phyloP scores from a whole-genome alignment of 2,888 invertebrate species.

The Napeogenes sylphis region DNA sequence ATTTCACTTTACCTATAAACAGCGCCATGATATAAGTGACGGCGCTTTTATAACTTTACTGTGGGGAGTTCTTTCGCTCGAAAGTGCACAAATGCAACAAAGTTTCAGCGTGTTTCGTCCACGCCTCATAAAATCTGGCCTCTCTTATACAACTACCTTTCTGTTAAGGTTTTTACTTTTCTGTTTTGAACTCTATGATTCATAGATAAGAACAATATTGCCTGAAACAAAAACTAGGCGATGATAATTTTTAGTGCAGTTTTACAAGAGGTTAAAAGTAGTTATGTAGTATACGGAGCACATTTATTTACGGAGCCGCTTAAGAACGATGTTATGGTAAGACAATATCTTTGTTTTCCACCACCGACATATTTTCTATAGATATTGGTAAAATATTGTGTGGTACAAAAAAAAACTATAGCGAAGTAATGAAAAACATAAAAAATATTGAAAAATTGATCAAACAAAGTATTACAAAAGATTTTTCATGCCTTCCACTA shows the following conservation, averaged over 20 bases:
- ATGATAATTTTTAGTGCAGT: slow-evolving; percentile 22
- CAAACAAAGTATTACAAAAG: not conserved
- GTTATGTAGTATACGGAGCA: slow-evolving; percentile 59
- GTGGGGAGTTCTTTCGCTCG: slow-evolving; percentile 18
- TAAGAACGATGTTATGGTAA: slow-evolving; percentile 37
- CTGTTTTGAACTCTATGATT: slow-evolving; percentile 18
- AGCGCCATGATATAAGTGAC: no score
- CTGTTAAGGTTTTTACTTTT: not conserved
- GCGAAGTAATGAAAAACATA: not conserved
- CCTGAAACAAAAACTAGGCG: slow-evolving; percentile 7
- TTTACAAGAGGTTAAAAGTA: slow-evolving; percentile 35
- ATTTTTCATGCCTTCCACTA: not conserved
- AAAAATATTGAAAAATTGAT: not conserved
- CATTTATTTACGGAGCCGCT: slow-evolving; percentile 54
- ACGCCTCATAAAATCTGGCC: slow-evolving; percentile 30
- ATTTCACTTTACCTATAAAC: no score
- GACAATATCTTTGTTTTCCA: slow-evolving; percentile 10
- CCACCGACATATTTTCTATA: no score
- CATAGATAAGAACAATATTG: slow-evolving; percentile 19
- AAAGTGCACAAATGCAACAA: slow-evolving; percentile 39
- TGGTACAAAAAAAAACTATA: not conserved
- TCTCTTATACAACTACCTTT: slow-evolving; percentile 6
- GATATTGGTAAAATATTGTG: not conserved
- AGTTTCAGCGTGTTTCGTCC: slow-evolving; percentile 32
- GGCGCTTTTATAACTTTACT: slow-evolving; percentile 14